A percentile compares a stretch with the other conserved stretches of the same genome.
These are phyloP conservation scores for Pseudomyrmex gracilis DNA, from an alignment of 1,140 invertebrate species.

Conservation along the genomic window DNA sequence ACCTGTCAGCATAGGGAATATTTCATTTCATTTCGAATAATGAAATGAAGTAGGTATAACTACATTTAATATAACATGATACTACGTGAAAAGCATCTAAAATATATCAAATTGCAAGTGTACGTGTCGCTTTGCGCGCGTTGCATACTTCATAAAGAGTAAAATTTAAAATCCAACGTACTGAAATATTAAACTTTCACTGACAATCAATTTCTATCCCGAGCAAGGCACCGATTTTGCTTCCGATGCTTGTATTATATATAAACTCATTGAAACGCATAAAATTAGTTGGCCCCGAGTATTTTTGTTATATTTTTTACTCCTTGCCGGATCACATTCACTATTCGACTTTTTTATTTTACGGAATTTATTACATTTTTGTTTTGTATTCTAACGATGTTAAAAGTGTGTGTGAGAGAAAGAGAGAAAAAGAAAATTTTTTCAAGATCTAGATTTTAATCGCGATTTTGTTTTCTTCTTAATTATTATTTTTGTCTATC, in stretches of 20 bases:
- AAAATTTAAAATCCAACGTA: conserved; percentile 30
- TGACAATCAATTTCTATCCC: conserved; percentile 18
- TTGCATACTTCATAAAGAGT: conserved; percentile 44
- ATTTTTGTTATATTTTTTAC: conserved; percentile 12
- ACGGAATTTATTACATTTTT: conserved; percentile 2
- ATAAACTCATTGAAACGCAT: conserved; percentile 29
- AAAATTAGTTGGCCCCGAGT: not conserved
- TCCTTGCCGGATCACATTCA: not conserved
- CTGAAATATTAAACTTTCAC: conserved; percentile 43
- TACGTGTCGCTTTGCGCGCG: not conserved
- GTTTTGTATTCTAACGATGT: not conserved
- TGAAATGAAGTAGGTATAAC: not conserved
- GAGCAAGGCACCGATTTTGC: conserved; percentile 28
- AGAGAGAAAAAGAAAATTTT: no score
- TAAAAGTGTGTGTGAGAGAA: no score
- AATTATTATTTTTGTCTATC: no score
- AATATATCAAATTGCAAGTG: not conserved
- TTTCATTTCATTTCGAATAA: not conserved
- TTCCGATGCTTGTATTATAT: not conserved
- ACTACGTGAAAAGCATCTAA: conserved; percentile 15
- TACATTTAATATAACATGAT: not conserved
- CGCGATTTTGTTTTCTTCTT: no score
- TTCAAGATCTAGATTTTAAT: no score
- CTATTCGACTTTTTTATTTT: not conserved
- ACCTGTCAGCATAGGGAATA: no score